Conservation (phyloP, 2,797 vertebrate genomes). For the Platyrinchus mystaceus region DNA sequence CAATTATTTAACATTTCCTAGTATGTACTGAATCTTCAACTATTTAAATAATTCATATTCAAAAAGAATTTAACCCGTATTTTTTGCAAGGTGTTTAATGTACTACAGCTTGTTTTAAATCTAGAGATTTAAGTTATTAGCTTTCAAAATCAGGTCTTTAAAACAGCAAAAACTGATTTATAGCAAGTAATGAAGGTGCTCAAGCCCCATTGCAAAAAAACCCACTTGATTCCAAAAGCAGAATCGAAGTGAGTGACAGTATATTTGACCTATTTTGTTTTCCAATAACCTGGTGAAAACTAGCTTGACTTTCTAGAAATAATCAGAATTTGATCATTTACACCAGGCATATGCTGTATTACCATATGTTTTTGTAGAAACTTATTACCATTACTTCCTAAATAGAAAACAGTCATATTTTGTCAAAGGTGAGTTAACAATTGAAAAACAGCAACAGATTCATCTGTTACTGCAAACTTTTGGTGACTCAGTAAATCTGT, state of each 20-base stretch:
- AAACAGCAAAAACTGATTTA: neutral
- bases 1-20: neutral
- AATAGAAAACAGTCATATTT: neutral
- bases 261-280: neutral
- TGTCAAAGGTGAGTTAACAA: neutral
- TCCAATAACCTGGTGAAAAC: neutral
- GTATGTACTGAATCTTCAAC: neutral
- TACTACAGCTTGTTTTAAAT: neutral
- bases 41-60: neutral
- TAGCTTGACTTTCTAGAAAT: neutral
- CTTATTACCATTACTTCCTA: neutral
- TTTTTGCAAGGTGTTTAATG: neutral
- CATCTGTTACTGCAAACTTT: neutral
- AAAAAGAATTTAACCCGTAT: neutral
- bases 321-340: neutral
- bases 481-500: neutral
- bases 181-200: neutral
- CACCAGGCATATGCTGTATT: neutral
- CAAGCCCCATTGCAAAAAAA: neutral
- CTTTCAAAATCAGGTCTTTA: neutral
- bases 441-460: neutral
- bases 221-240: neutral
- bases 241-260: neutral
- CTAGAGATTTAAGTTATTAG: neutral
- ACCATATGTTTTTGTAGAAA: neutral